phyloP scores from a whole-genome alignment of 2,888 invertebrate species.

The Rugalucina vietnamica region DNA sequence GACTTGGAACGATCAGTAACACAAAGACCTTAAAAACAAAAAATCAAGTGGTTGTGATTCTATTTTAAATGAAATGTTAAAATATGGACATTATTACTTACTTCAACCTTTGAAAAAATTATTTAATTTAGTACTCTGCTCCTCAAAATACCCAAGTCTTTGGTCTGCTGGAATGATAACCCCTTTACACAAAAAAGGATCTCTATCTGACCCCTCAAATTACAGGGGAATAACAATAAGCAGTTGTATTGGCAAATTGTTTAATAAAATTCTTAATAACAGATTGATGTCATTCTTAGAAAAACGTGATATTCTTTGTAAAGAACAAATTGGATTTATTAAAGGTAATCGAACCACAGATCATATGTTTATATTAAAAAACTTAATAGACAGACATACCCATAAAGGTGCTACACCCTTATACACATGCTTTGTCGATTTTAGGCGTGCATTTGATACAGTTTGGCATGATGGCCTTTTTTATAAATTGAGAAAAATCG shows the following conservation, averaged over 20 bases:
- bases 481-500: neutral
- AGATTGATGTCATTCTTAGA: neutral
- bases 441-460: constrained; percentile 10
- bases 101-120: neutral
- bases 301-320: neutral
- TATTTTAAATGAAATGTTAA: constrained; percentile 18
- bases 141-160: neutral
- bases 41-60: constrained; percentile 9
- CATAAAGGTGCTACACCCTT: neutral
- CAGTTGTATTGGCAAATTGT: constrained; percentile 22
- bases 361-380: neutral
- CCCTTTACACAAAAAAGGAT: neutral
- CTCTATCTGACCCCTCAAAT: neutral
- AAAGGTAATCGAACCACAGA: neutral
- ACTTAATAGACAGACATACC: neutral
- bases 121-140: neutral
- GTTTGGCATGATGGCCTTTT: neutral
- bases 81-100: neutral
- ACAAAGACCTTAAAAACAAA: neutral
- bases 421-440: neutral
- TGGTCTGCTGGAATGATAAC: neutral
- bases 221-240: constrained; percentile 18
- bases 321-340: neutral
- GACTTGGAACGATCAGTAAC: neutral
- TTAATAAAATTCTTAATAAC: constrained; percentile 12